Percentiles rank a stretch among this genome's conserved stretches.
Evolutionary conservation across 1,140 invertebrate species (phyloP).

Genomic region (Oreohelix idahoensis): DNA sequence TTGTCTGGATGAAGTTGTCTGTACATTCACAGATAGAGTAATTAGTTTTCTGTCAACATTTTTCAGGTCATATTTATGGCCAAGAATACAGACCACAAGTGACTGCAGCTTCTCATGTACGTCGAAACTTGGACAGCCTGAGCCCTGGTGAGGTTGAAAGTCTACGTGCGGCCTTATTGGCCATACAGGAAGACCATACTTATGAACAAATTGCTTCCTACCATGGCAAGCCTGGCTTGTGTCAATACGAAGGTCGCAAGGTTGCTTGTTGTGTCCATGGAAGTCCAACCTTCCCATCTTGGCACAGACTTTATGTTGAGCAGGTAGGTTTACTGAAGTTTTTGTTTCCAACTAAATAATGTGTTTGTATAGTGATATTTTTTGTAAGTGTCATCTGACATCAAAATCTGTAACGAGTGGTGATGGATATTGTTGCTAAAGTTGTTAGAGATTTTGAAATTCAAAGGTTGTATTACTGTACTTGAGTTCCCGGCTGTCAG

Average conservation of each 20-base stretch:
- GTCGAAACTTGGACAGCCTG: conserved; percentile 37
- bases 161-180: conserved; percentile 41
- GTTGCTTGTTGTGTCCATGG: conserved; percentile 52
- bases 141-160: conserved; percentile 44
- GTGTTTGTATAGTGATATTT: too few relatives aligned
- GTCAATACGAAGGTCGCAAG: conserved; percentile 26
- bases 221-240: conserved; percentile 48
- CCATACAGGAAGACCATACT: conserved; percentile 39
- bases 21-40: too few relatives aligned
- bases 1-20: too few relatives aligned
- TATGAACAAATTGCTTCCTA: conserved; percentile 46
- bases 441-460: too few relatives aligned
- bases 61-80: background rate
- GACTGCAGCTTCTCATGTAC: conserved; percentile 32
- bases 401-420: too few relatives aligned
- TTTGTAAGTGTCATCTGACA: too few relatives aligned
- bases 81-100: conserved; percentile 23
- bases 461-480: too few relatives aligned
- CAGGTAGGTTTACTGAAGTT: conserved; percentile 42
- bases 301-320: conserved; percentile 51
- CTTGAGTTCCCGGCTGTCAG: too few relatives aligned
- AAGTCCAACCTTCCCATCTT: conserved; percentile 50
- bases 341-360: too few relatives aligned
- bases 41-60: too few relatives aligned
- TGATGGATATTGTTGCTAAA: too few relatives aligned